Percentiles rank a stretch among this genome's conserved stretches.
Conservation (phyloP, 2,113 vertebrate genomes). For the Gasterosteus aculeatus region DNA sequence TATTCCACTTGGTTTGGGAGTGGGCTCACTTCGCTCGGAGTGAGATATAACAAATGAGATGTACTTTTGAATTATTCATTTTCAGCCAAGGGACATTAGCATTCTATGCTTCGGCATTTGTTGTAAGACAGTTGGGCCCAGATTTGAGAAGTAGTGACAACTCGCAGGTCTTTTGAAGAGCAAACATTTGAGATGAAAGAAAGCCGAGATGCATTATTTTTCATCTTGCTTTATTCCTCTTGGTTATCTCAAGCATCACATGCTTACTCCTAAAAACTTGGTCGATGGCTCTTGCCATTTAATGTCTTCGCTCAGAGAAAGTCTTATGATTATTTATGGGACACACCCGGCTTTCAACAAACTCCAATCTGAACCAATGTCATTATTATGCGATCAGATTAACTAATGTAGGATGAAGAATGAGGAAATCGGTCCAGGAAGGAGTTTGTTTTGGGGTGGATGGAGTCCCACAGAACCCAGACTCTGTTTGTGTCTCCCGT, state of each 20-base stretch:
- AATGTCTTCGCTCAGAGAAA: background rate
- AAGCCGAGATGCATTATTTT: background rate
- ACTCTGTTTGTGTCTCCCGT: no score
- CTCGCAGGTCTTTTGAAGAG: slow-evolving; percentile 16
- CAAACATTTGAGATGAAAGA: background rate
- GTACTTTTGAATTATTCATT: background rate
- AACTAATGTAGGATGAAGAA: no score
- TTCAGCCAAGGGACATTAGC: slow-evolving; percentile 27
- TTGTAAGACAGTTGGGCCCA: slow-evolving; percentile 23
- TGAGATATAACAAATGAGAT: background rate
- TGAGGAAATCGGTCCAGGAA: no score
- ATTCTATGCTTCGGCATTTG: slow-evolving; percentile 15
- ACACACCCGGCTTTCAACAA: background rate
- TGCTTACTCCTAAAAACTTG: background rate
- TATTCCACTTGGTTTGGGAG: background rate
- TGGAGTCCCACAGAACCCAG: no score
- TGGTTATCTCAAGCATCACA: background rate
- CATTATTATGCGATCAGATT: no score
- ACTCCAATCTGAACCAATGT: background rate
- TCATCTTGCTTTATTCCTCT: background rate
- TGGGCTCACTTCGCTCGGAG: background rate
- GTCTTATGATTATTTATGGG: background rate
- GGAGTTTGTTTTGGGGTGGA: no score
- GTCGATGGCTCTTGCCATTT: background rate
- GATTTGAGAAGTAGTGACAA: slow-evolving; percentile 27